Base-by-base conservation (phyloP, 2,888 invertebrate species). In the Drosophila ezoana region DNA sequence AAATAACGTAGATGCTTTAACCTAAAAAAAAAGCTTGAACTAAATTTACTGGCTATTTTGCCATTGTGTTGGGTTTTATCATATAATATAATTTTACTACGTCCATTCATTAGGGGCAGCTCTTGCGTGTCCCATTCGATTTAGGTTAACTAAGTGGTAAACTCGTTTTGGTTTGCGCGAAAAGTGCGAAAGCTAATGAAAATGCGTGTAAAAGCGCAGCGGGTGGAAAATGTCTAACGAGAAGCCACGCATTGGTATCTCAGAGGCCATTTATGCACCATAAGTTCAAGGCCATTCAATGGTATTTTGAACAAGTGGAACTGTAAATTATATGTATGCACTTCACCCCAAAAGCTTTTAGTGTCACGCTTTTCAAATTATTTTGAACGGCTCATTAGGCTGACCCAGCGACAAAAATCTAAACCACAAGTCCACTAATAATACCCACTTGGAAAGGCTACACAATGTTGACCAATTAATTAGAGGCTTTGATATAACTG, bases 81-180 rank as follows among this genome's bases (percentile, higher is more conserved):
- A 57, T n/a, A n/a, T n/a, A n/a, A n/a, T n/a, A n/a, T 28, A 58
- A 28, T 57, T 56, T 66, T 74, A 76, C 69, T 73, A 73, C 53
- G 72, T 49, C 52, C 81, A 78, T 79, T 85, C 89, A 77, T 72
- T 63, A 59, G 67, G 38, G 62, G 23, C 45, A 53, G 38, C 44
- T 43, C 43, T 89, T 80, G 87, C 90, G 90, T 87, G 87, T 37
- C 61, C 18, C 40, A 16, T 58, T 41, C 44, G 65, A 87, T 76
- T 87, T 89, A 76, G 86, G 85, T 89, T 87, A 89, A 83, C 81
- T 65, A 89, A 89, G 76, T 80, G 84, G 68, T 56, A 73, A 80
- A 75, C 70, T 76, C 49, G 70, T 64, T 66, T 56, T 48, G 6
- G 23, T 16, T 51, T 41, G 61, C 49, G 59, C 63, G 20, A 67